Evolutionary conservation across 1,140 invertebrate genomes (phyloP), one percentile per base, ranked within the genome.

Genomic region (Dendrolimus kikuchii): DNA sequence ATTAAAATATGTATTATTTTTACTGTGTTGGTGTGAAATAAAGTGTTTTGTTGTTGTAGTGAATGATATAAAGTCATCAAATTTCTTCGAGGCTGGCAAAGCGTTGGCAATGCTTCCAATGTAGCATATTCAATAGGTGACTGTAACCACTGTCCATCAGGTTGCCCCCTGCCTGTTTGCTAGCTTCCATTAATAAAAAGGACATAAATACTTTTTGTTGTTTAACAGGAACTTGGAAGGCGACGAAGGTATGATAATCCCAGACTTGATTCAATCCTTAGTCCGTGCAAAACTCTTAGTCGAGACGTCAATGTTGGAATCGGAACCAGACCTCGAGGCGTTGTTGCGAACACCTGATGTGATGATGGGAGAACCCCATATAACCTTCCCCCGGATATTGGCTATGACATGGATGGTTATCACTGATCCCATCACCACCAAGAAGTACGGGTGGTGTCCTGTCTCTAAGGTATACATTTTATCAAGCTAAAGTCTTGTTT

Each of bases 301-400:
- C 23, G 76, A 82, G 37, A 78, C 74, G 0, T 69, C 74, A 0
- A 59, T 68, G 49, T 49, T 80, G 47, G 79, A 85, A 2, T 55
- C 62, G 8, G 81, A 82, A 50, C 79, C 79, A 0, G 74, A 82
- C 9, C 49, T 85, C 5, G 71, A 77, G 0, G 57, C 75, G 0
- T 46, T 85, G 56, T 68, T 85, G 44, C 74, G 74, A 53, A 83
- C 74, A 0, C 76, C 77, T 0, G 64, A 46, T 0, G 61, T 75
- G n/a, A 75, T 85, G 76, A 66, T 71, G 55, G 77, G 77, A 4
- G 76, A 82, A 42, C 79, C 81, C 0, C 79, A 81, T 50, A 62
- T 68, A 23, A 82, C 79, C 5, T 78, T 82, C 38, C 81, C 81
- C 0, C 77, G 74, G 55, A 64, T 81, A 7, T n/a, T 84, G 7